A percentile compares a stretch with the other conserved stretches of the same genome.
Evolutionary conservation across 2,888 invertebrate species (phyloP).

Genomic region (Microplitis deprimator): DNA sequence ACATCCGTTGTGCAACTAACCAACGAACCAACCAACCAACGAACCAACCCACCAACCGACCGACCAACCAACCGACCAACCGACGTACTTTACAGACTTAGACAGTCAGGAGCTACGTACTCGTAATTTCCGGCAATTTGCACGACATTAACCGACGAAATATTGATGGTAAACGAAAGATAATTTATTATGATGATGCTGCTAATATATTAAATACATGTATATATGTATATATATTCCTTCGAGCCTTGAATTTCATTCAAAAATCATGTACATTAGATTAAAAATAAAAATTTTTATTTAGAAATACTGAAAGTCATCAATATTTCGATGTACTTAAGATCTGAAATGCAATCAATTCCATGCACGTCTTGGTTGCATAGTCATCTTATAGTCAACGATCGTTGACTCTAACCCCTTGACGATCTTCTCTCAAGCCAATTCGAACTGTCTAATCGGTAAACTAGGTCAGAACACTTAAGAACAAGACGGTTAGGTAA

Average conservation of each 20-base stretch:
- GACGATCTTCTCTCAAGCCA: constrained; percentile 17
- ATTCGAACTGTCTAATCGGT: constrained; percentile 31
- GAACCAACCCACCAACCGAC: background rate
- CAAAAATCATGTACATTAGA: too few species aligned
- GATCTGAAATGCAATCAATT: background rate
- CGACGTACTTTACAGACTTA: constrained; percentile 2
- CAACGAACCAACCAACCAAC: constrained; percentile 32
- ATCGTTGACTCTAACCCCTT: constrained; percentile 21
- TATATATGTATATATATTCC: too few species aligned
- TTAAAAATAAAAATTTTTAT: too few species aligned
- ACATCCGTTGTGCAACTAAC: constrained; percentile 53
- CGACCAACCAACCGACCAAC: background rate
- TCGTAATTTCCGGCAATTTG: constrained; percentile 30
- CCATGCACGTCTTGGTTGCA: constrained; percentile 14
- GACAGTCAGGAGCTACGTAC: constrained; percentile 13
- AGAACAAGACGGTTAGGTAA: constrained; percentile 27
- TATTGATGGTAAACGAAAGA: background rate
- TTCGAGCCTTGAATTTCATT: too few species aligned
- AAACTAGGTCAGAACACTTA: constrained; percentile 40
- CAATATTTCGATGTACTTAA: background rate
- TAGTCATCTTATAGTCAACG: constrained; percentile 26
- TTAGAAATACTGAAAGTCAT: background rate
- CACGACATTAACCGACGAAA: constrained; percentile 1
- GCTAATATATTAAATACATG: background rate
- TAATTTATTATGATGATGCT: background rate